Percentiles rank a stretch among this genome's conserved stretches.
Conservation (phyloP, 2,797 vertebrate genomes). For the Oreochromis grahami region DNA sequence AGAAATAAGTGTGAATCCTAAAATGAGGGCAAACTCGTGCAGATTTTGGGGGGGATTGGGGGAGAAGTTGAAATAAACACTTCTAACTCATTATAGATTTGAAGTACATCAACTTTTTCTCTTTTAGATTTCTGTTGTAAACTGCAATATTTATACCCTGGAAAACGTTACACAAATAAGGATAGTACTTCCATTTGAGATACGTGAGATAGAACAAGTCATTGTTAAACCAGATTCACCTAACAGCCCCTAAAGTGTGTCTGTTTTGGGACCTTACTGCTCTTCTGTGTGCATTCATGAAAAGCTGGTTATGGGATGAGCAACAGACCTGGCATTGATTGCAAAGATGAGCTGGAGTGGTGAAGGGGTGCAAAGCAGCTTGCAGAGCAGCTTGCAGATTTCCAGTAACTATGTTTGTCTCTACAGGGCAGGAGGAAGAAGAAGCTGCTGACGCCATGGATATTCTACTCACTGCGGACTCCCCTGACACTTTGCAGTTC, state of each 20-base stretch:
- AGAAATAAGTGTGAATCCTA: background rate
- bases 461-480: conserved; percentile 45
- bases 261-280: background rate
- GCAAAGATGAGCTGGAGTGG: background rate
- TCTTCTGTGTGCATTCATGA: background rate
- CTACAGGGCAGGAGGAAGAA: conserved; percentile 16
- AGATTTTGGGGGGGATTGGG: background rate
- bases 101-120: background rate
- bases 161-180: background rate
- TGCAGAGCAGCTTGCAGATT: background rate
- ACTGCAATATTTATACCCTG: background rate
- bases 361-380: background rate
- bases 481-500: conserved; percentile 75
- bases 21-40: background rate
- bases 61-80: background rate
- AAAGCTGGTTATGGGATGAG: background rate
- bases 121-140: background rate
- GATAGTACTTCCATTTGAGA: background rate
- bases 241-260: background rate
- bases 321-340: background rate
- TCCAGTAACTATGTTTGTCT: background rate
- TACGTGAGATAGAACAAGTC: background rate
- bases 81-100: background rate
- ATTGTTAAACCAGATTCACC: background rate
- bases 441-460: conserved; percentile 16